These are phyloP conservation scores for Nomada fucata DNA, from an alignment of 2,888 invertebrate species.

Conservation along the genomic window DNA sequence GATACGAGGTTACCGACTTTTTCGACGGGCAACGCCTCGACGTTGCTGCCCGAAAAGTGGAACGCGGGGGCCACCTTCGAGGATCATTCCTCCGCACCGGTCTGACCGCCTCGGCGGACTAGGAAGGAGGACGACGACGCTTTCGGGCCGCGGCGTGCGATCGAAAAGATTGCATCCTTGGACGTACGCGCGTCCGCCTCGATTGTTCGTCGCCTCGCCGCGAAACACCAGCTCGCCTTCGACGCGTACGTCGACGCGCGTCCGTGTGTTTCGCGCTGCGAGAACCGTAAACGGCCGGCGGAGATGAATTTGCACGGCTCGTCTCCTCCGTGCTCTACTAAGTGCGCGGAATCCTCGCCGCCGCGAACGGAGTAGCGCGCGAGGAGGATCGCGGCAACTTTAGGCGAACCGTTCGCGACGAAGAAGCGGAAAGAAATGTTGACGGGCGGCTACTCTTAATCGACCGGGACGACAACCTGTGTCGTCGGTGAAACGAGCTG, in stretches of 20 bases:
- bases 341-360: conserved; percentile 53
- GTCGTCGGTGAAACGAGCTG: not conserved
- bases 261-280: conserved; percentile 36
- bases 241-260: conserved; percentile 24
- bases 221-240: conserved; percentile 54
- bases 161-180: too few relatives aligned
- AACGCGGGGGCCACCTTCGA: not conserved
- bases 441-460: not conserved
- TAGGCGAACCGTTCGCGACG: not conserved
- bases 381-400: conserved; percentile 4
- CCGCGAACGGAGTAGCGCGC: conserved; percentile 3
- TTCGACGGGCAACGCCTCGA: not conserved
- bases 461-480: too few relatives aligned
- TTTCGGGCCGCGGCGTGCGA: not conserved
- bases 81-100: not conserved
- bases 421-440: conserved; percentile 28
- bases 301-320: conserved; percentile 54
- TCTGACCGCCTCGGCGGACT: too few relatives aligned
- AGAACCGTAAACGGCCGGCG: conserved; percentile 39
- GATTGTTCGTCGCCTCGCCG: conserved; percentile 29
- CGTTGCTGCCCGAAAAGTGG: conserved; percentile 19
- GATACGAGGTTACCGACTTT: conserved; percentile 15
- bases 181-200: too few relatives aligned
- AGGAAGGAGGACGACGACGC: not conserved
- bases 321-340: conserved; percentile 65